Conservation (phyloP, 2,113 vertebrate species). For the Actinemys pallida region DNA sequence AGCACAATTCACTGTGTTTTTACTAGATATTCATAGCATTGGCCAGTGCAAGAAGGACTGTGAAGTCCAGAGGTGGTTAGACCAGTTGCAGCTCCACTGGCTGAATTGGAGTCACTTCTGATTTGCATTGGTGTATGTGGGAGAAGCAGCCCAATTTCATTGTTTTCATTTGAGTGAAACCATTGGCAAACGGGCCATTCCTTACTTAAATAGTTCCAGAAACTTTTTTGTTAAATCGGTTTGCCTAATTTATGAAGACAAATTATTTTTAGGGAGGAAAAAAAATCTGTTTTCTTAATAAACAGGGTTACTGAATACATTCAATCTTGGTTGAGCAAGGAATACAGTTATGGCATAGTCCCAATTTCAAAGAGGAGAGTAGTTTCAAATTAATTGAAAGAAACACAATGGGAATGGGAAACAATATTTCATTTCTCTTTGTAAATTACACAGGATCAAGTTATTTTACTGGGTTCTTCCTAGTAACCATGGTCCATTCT, state of each 20-base stretch:
- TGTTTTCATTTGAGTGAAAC: not conserved
- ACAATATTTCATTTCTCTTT: not conserved
- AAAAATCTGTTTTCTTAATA: not conserved
- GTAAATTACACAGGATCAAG: not conserved
- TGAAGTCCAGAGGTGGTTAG: not conserved
- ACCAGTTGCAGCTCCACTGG: fast-evolving
- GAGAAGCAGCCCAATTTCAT: not conserved
- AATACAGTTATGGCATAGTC: not conserved
- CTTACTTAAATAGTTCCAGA: not conserved
- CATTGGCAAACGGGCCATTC: not conserved
- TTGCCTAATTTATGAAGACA: not conserved
- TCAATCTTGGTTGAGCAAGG: not conserved
- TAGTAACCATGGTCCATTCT: not conserved
- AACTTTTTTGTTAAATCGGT: not conserved
- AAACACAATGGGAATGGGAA: not conserved
- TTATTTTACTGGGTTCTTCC: not conserved
- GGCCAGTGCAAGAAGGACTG: not conserved
- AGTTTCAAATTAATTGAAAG: fast-evolving
- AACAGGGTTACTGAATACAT: not conserved
- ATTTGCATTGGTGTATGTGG: not conserved
- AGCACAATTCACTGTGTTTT: not conserved
- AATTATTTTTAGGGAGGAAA: not conserved
- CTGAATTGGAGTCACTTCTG: not conserved
- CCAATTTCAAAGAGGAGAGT: not conserved
- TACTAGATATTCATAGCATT: not conserved